A percentile compares a stretch with the other conserved stretches of the same genome.
These are phyloP conservation scores for Ricordea florida DNA, from an alignment of 92 coral and sea anemone genomes.

Conservation along the genomic window DNA sequence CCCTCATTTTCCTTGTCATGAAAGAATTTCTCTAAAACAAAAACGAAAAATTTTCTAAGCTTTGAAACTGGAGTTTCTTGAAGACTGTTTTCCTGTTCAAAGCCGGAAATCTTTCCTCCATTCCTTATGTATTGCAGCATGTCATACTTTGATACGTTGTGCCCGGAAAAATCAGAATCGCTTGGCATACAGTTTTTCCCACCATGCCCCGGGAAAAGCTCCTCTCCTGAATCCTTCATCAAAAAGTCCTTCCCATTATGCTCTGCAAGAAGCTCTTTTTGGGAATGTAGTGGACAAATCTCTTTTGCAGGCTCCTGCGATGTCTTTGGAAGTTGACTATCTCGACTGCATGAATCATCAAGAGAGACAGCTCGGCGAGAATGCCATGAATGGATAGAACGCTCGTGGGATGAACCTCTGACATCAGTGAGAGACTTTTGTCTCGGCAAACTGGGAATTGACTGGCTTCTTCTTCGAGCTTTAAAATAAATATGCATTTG, in stretches of 20 bases:
- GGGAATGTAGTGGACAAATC: too few species aligned
- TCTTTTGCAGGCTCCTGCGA: neutral
- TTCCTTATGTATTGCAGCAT: neutral
- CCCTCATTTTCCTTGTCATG: slow-evolving; percentile 5
- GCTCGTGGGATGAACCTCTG: neutral
- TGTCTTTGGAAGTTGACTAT: neutral
- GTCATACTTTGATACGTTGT: neutral
- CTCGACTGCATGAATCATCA: neutral
- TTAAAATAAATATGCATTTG: neutral
- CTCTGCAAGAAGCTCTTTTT: too few species aligned
- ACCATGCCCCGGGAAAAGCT: too few species aligned
- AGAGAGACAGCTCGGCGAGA: slow-evolving; percentile 20
- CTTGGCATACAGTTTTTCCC: too few species aligned
- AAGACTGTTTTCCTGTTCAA: neutral
- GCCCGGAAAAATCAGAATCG: too few species aligned
- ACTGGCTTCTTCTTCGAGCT: slow-evolving; percentile 24
- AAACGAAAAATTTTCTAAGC: neutral
- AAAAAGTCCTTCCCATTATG: too few species aligned
- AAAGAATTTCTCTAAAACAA: slow-evolving; percentile 10
- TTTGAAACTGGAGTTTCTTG: slow-evolving; percentile 8
- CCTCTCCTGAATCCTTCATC: too few species aligned
- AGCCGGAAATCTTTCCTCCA: neutral
- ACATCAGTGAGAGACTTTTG: neutral
- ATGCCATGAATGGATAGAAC: slow-evolving; percentile 4
- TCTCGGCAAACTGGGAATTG: slow-evolving; percentile 8